Base-by-base conservation (phyloP, 2,797 vertebrate genomes). In the Pristis pectinata region DNA sequence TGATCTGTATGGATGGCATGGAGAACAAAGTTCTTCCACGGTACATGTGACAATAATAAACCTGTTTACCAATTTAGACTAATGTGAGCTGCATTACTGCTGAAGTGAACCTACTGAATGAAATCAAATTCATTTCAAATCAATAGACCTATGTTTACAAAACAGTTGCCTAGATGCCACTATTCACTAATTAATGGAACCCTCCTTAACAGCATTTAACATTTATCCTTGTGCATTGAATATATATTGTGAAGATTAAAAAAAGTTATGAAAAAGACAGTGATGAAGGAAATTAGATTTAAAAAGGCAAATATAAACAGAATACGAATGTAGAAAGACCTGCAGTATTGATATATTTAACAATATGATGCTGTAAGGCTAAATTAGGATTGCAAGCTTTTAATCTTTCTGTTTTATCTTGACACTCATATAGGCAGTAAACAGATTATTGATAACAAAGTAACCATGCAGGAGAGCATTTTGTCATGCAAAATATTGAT, bases 221-320 rank as follows among this genome's bases (percentile, higher is more conserved):
- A 93, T 93, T 93, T 37, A 93, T 72, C 64, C 64, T 72, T 72
- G 24, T 67, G n/a, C 9, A 92, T 87, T 93, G 64, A 93, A 61
- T 49, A 70, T 72, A 70, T 93, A 70, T 70, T 72, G 93, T 44
- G 64, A 13, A 70, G 44, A 93, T 7, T 1, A 22, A 44, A 6
- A 24, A 70, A 24, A 70, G 24, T 11, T 72, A 24, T 49, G 91
- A 93, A 3, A 22, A 49, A 93, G 64, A 5, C 22, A 49, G 72
- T 9, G 17, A 64, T 91, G n/a, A 89, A 59, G 30, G 67, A 67
- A 92, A 92, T 41, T 22, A 64, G 19, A 53, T 64, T 61, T 2
- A 2, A 27, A 70, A 53, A 70, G 19, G 11, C 44, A 85, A 85
- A 93, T 27, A 15, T 13, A 70, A 7, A 30, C n/a, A 61, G 17